A percentile compares a stretch with the other conserved stretches of the same genome.
phyloP scores from a whole-genome alignment of 2,888 invertebrate genomes.

The Pseudolycoriella hygida region DNA sequence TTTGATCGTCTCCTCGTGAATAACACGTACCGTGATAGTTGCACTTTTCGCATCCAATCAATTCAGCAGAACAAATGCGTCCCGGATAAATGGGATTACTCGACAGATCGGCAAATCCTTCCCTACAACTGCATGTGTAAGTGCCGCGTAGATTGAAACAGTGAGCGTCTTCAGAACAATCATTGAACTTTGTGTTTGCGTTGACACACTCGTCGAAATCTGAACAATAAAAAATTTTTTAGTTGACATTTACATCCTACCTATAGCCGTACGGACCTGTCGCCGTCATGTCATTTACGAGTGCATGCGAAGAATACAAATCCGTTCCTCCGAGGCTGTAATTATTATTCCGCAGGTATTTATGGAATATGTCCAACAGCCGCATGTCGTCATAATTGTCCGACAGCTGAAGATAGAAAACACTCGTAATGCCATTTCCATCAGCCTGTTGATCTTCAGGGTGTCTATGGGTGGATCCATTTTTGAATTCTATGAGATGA shows the following conservation, averaged over 20 bases:
- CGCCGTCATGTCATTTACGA: slow-evolving; percentile 37
- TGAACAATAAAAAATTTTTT: slow-evolving; percentile 15
- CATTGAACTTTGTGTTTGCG: slow-evolving; percentile 54
- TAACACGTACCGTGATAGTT: slow-evolving; percentile 78
- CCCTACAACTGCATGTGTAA: slow-evolving; percentile 77
- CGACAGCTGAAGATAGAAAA: slow-evolving; percentile 64
- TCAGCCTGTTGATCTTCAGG: not conserved
- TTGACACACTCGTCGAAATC: slow-evolving; percentile 80
- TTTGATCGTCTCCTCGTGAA: slow-evolving; percentile 31
- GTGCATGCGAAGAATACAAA: slow-evolving; percentile 49
- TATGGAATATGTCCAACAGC: slow-evolving; percentile 59
- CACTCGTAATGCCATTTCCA: slow-evolving; percentile 40
- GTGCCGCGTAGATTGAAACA: slow-evolving; percentile 83
- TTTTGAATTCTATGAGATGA: slow-evolving; percentile 45
- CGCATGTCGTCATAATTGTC: slow-evolving; percentile 62
- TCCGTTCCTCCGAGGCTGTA: slow-evolving; percentile 76
- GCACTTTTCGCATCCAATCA: slow-evolving; percentile 68
- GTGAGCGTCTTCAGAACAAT: slow-evolving; percentile 70
- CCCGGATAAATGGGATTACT: slow-evolving; percentile 70
- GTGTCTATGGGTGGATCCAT: slow-evolving; percentile 12
- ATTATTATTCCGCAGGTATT: slow-evolving; percentile 63
- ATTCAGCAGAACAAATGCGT: slow-evolving; percentile 55
- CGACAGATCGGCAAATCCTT: slow-evolving; percentile 59
- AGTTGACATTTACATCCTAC: not conserved
- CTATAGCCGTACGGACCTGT: slow-evolving; percentile 26